phyloP scores from a whole-genome alignment of 1,140 invertebrate genomes.

The fruit fly (Drosophila melanogaster) region DNA sequence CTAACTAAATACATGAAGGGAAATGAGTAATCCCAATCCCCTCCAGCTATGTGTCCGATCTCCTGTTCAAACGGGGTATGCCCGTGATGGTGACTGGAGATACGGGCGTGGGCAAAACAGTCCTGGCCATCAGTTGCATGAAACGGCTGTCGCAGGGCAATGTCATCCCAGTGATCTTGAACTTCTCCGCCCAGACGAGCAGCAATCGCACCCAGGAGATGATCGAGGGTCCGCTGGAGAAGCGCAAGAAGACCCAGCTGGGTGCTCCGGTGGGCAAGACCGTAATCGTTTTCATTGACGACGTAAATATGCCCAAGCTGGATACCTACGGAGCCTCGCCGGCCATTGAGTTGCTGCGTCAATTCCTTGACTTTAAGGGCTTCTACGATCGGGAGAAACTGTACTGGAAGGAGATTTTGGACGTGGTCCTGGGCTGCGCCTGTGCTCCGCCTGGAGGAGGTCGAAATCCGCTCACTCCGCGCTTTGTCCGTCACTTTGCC shows the following conservation, averaged over 20 bases:
- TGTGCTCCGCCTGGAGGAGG: constrained; percentile 96
- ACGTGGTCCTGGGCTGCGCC: constrained; percentile 92
- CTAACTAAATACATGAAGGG: no score
- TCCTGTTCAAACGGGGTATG: constrained; percentile 89
- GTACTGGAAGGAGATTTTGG: constrained; percentile 94
- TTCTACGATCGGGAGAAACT: constrained; percentile 94
- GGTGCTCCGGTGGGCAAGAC: constrained; percentile 94
- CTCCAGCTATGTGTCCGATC: constrained; percentile 88
- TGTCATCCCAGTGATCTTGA: constrained; percentile 91
- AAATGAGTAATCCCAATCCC: background rate
- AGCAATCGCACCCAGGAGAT: constrained; percentile 92
- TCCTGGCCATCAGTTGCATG: constrained; percentile 91
- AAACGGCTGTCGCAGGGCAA: constrained; percentile 87
- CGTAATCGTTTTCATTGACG: constrained; percentile 91
- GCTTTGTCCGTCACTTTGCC: constrained; percentile 94
- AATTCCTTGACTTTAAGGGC: constrained; percentile 92
- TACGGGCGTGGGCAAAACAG: constrained; percentile 94
- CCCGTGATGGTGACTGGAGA: constrained; percentile 91
- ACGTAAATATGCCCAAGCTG: constrained; percentile 95
- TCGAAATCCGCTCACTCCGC: constrained; percentile 91
- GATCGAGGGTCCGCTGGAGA: constrained; percentile 92
- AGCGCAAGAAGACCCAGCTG: constrained; percentile 91
- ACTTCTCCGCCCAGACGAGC: constrained; percentile 95
- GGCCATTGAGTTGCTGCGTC: constrained; percentile 94
- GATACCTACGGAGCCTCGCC: constrained; percentile 95